Percentiles rank a stretch among this genome's conserved stretches.
phyloP scores from a whole-genome alignment of 37 sponge, comb jelly and placozoan genomes.

The Diacarnus erythraeanus region DNA sequence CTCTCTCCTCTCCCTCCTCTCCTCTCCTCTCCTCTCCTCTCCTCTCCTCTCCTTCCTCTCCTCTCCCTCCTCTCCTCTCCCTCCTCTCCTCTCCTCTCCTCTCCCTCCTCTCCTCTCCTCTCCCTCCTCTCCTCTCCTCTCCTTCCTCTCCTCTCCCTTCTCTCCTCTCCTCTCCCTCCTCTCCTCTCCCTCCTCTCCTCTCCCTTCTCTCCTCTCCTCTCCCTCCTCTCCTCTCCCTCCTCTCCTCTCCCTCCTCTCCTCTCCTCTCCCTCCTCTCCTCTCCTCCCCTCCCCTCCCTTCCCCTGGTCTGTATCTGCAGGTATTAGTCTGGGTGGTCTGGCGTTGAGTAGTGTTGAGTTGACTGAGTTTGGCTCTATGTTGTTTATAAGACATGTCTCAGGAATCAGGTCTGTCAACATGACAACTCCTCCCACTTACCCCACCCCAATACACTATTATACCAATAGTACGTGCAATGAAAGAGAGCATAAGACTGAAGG shows the following conservation, averaged over 20 bases:
- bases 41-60: conserved; percentile 34
- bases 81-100: conserved; percentile 42
- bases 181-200: conserved; percentile 36
- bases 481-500: too few relatives aligned
- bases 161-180: conserved; percentile 42
- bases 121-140: conserved; percentile 32
- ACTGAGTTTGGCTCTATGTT: conserved; percentile 93
- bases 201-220: conserved; percentile 42
- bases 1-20: conserved; percentile 33
- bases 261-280: conserved; percentile 18
- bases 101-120: conserved; percentile 6
- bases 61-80: conserved; percentile 37
- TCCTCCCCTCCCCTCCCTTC: background rate
- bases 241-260: conserved; percentile 25
- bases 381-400: conserved; percentile 83
- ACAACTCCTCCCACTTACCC: background rate
- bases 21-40: conserved; percentile 37
- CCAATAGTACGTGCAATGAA: too few relatives aligned
- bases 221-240: conserved; percentile 31
- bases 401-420: conserved; percentile 69
- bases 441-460: background rate
- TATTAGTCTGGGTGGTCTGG: conserved; percentile 38
- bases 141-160: conserved; percentile 11
- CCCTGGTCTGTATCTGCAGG: conserved; percentile 31
- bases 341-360: conserved; percentile 14